Evolutionary conservation across 1,140 invertebrate genomes (phyloP).

Genomic region (Drosophila asahinai): DNA sequence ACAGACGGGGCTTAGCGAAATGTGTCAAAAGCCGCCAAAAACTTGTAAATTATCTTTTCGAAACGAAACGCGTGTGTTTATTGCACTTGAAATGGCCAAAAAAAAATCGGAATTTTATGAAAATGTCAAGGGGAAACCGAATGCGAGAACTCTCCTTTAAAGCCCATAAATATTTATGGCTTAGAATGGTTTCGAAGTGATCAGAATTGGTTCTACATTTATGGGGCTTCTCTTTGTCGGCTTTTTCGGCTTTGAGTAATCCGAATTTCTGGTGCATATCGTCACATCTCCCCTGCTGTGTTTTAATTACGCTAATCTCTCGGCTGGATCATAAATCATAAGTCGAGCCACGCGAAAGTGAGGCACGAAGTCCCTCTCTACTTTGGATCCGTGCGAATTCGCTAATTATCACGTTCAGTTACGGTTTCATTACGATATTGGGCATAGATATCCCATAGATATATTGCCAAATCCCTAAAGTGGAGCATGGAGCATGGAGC

Average conservation of each 20-base stretch:
- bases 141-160: constrained; percentile 16
- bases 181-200: constrained; percentile 18
- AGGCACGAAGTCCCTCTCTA: constrained; percentile 25
- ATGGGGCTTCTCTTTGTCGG: constrained; percentile 21
- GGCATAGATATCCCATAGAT: constrained; percentile 13
- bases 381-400: constrained; percentile 54
- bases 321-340: constrained; percentile 53
- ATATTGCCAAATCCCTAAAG: constrained; percentile 39
- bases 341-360: constrained; percentile 48
- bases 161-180: constrained; percentile 41
- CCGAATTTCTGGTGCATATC: constrained; percentile 11
- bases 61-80: constrained; percentile 27
- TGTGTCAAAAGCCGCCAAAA: constrained; percentile 40
- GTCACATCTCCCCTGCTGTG: constrained; percentile 46
- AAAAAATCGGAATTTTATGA: constrained; percentile 19
- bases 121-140: constrained; percentile 46
- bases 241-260: constrained; percentile 18
- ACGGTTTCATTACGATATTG: constrained; percentile 41
- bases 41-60: constrained; percentile 42
- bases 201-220: constrained; percentile 25
- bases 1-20: constrained; percentile 11
- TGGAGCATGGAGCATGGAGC: constrained; percentile 7
- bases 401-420: constrained; percentile 73
- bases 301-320: constrained; percentile 50
- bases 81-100: constrained; percentile 43